Conservation (phyloP, 2,113 vertebrate genomes). For the Philantomba maxwellii region DNA sequence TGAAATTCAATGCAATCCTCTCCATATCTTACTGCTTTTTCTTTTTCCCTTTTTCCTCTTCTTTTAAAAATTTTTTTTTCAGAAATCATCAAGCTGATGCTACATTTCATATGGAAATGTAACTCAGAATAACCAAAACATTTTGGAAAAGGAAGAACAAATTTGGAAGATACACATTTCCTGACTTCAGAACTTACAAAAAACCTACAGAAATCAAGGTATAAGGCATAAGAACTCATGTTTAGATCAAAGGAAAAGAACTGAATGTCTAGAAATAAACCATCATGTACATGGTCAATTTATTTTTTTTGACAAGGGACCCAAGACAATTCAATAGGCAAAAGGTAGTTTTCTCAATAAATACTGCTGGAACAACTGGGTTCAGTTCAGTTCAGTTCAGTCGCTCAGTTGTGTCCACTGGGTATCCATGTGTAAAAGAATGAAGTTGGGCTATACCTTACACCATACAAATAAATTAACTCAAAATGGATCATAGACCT, state of each 20-base stretch:
- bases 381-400: neutral
- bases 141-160: neutral
- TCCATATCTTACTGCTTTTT: neutral
- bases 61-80: neutral
- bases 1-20: neutral
- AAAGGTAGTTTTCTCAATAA: slow-evolving; percentile 13
- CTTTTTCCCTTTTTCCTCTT: neutral
- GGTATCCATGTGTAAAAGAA: neutral
- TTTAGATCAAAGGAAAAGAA: neutral
- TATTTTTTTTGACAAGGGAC: slow-evolving; percentile 19
- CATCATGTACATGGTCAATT: neutral
- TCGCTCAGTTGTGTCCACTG: too few relatives aligned
- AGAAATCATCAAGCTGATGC: neutral
- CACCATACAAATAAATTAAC: neutral
- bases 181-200: neutral
- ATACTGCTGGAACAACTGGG: neutral
- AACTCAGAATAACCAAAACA: neutral
- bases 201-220: neutral
- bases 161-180: neutral
- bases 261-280: neutral
- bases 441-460: neutral
- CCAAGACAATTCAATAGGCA: neutral
- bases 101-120: neutral
- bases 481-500: neutral
- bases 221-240: neutral